A percentile compares a stretch with the other conserved stretches of the same genome.
phyloP scores from a whole-genome alignment of 2,113 vertebrate genomes.

The Vireo altiloquus region DNA sequence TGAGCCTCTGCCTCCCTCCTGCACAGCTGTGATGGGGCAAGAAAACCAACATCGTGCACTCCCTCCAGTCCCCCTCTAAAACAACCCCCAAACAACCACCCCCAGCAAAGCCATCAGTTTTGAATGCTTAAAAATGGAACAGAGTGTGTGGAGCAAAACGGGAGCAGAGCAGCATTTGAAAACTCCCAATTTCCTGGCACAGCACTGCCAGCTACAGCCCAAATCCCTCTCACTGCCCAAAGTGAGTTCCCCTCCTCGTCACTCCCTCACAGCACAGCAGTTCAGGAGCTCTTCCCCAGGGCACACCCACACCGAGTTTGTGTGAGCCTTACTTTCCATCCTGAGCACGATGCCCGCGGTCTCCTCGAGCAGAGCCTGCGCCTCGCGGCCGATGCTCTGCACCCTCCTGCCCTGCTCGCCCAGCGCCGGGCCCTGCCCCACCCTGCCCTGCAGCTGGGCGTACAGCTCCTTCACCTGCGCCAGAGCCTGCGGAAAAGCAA shows the following conservation, averaged over 20 bases:
- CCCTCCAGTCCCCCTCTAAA: neutral
- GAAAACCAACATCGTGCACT: neutral
- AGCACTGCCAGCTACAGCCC: neutral
- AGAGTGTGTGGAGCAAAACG: rapidly evolving
- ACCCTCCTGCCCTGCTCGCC: conserved; percentile 66
- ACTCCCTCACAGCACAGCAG: neutral
- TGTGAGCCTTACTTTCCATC: conserved; percentile 77
- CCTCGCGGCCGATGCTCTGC: conserved; percentile 71
- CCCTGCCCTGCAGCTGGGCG: conserved; percentile 57
- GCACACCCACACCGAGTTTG: rapidly evolving
- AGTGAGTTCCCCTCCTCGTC: rapidly evolving
- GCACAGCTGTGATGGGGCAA: neutral
- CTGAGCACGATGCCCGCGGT: conserved; percentile 73
- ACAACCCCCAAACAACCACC: neutral
- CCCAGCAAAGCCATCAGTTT: neutral
- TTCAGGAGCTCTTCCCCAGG: neutral
- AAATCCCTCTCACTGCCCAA: neutral
- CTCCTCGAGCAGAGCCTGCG: conserved; percentile 73
- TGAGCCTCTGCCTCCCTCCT: neutral
- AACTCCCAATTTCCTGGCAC: neutral
- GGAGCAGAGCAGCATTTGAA: rapidly evolving
- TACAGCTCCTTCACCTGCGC: conserved; percentile 70
- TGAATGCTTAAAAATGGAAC: neutral
- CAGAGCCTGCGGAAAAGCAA: conserved; percentile 72
- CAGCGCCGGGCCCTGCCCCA: neutral